Base-by-base conservation (phyloP, 2,888 invertebrate species). In the Plagiodera versicolora region DNA sequence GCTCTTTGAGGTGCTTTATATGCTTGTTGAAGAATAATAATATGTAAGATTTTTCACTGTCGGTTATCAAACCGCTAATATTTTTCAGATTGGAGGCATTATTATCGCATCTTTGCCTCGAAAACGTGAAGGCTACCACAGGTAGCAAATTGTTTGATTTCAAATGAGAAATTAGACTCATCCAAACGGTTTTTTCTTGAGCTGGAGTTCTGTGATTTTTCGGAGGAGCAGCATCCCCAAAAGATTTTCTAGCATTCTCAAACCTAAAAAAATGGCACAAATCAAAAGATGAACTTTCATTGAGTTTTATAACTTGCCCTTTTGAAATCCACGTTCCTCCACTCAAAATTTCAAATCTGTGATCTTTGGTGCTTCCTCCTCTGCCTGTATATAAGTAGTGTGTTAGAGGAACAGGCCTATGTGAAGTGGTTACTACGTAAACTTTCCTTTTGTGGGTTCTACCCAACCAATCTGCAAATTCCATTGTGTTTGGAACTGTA, bases 401-500 rank as follows among this genome's bases (percentile, higher is more conserved):
- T 75, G 96, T 91, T 45, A 99, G 82, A 0, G 99, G 99, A 0
- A 99, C 95, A 0, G 99, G 99, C 57, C 99, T 84, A 74, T 95
- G 93, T 0, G 87, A 82, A 0, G 99, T 99, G 61, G 92, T 94
- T 10, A 99, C 94, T 0, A 99, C 98, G 76, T 91, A 96, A 58
- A 91, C 91, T 76, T 92, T 94, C 61, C 92, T 86, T 72, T 91
- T 89, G 80, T 94, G 93, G 0, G 91, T 94, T 20, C 66, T 58
- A 0, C 94, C 94, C 28, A 95, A 90, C 95, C 95, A 95, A 76
- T 93, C 89, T 0, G 99, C 99, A 81, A 99, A 95, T 79, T 98
- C 94, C 63, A 95, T 83, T 0, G 95, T 92, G 79, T 99, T 99
- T 0, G 98, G 98, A 19, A 98, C 98, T 0, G 99, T 99, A 0